phyloP scores from a whole-genome alignment of 2,797 vertebrate genomes.

The Carcharodon carcharias region DNA sequence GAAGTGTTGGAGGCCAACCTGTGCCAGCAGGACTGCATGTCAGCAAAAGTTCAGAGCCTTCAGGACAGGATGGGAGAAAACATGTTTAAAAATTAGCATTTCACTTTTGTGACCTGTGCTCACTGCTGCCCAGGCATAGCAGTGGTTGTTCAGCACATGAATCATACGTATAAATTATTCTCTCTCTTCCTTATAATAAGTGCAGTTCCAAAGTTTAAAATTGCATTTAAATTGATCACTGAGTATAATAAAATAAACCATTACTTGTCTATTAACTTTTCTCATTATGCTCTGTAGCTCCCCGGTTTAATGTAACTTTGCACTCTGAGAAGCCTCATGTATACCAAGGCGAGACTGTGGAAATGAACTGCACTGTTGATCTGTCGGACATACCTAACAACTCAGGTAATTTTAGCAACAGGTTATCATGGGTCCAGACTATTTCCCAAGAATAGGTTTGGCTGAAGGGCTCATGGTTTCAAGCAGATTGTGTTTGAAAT shows the following conservation, averaged over 20 bases:
- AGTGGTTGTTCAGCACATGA: neutral
- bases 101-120: neutral
- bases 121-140: neutral
- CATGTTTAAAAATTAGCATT: neutral
- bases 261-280: neutral
- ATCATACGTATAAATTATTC: neutral
- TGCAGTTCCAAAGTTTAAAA: neutral
- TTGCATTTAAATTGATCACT: neutral
- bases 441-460: neutral
- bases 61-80: neutral
- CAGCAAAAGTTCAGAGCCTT: neutral
- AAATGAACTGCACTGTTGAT: conserved; percentile 70
- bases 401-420: conserved; percentile 1
- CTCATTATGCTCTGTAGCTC: neutral
- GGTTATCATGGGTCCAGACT: neutral
- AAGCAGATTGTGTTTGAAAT: neutral
- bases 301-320: conserved; percentile 67
- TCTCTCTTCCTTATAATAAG: neutral
- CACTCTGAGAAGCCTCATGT: conserved; percentile 67
- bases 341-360: conserved; percentile 77
- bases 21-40: neutral
- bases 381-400: neutral
- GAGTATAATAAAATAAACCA: neutral
- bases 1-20: neutral
- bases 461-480: too few species aligned